Base-by-base conservation (phyloP, 2,113 vertebrate genomes). In the Chlorodrepanis virens region DNA sequence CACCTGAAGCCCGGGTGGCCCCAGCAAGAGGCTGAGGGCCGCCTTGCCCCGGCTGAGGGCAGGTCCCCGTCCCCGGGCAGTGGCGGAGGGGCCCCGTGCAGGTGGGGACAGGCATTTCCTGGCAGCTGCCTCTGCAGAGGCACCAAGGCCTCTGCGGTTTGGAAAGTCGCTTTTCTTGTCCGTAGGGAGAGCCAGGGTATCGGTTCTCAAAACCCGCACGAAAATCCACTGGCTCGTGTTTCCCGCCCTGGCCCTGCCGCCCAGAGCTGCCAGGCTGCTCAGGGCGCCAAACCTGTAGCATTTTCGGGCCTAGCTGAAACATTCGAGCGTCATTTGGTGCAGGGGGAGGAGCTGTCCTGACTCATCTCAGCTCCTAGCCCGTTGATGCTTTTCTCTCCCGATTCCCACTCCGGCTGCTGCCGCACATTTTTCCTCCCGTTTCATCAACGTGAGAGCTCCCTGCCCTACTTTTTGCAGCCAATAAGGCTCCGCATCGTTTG, bases 141-240 rank as follows among this genome's bases (percentile, higher is more conserved):
- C 75, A 24, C 71, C 6, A 4, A 33, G 57, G 5, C 67, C 75
- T 28, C 88, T 91, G 93, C 3, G 90, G 95, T 94, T 96, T 86
- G 74, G 95, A 97, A 96, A 96, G 87, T 96, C 85, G 28, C 92
- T 93, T 88, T 91, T 96, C 71, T 90, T 3, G 8, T 39, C 78
- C 14, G 1, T 33, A 45, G 71, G 86, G 72, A 70, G 91, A 84
- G 89, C 64, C 3, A 11, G 69, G 92, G 96, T 96, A 94, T 96
- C 85, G 4, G 39, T 96, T 97, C 95, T 96, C 85, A 83, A 96
- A 97, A 96, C 39, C 78, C 18, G 42, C 79, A 45, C 27, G 47
- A 91, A 81, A 63, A 83, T 67, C 71, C 87, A 69, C 63, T 14
- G 75, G 42, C 63, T 89, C 50, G 10, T 75, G 85, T 49, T 94